Evolutionary conservation across 2,113 vertebrate species (phyloP).

Genomic region (Takifugu flavidus): DNA sequence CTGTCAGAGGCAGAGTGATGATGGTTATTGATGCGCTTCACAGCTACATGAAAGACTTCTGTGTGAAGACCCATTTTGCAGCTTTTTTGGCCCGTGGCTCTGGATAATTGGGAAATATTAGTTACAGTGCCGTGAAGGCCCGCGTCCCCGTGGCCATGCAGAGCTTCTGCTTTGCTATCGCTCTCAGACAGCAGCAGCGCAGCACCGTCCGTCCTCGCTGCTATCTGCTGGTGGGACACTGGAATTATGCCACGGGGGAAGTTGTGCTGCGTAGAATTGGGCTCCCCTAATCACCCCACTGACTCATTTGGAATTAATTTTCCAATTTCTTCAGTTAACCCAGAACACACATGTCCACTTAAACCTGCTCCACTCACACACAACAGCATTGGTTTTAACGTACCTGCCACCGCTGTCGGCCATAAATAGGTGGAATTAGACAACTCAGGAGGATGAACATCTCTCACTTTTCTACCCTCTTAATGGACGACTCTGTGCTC

Average conservation of each 20-base stretch:
- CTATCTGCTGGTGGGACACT: background rate
- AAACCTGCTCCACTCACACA: background rate
- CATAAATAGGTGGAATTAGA: too few relatives aligned
- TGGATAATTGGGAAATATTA: conserved; percentile 55
- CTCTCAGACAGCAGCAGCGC: conserved; percentile 21
- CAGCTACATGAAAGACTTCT: conserved; percentile 23
- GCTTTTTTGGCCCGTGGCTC: conserved; percentile 29
- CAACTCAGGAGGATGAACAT: background rate
- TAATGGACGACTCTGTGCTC: conserved; percentile 55
- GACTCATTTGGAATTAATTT: background rate
- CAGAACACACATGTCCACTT: background rate
- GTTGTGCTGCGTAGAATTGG: background rate
- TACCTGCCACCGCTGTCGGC: too few relatives aligned
- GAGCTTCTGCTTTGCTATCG: conserved; percentile 17
- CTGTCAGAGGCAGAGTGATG: conserved; percentile 30
- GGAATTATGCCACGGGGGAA: conserved; percentile 9
- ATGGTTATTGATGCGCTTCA: conserved; percentile 26
- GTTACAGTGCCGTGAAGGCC: conserved; percentile 32
- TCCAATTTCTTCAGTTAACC: background rate
- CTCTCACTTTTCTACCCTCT: conserved; percentile 56
- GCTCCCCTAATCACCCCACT: background rate
- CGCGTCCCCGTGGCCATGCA: conserved; percentile 25
- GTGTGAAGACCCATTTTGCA: conserved; percentile 23
- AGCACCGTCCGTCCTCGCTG: conserved; percentile 8
- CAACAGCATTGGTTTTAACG: too few relatives aligned